phyloP scores from a whole-genome alignment of 92 coral and sea anemone genomes.

The Nematostella vectensis region DNA sequence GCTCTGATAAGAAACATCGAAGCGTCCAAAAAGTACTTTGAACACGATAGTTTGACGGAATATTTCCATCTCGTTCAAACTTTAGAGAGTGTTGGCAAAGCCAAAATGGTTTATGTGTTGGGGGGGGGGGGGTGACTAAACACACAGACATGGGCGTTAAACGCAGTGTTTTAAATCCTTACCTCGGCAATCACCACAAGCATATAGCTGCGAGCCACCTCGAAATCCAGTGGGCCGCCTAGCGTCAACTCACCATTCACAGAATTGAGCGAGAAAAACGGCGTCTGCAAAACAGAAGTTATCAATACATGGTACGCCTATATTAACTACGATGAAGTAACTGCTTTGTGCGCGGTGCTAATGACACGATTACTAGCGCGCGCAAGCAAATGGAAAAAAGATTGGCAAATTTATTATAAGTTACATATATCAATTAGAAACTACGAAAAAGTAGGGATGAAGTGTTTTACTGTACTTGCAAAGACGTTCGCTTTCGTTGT shows the following conservation, averaged over 20 bases:
- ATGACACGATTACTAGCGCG: too few relatives aligned
- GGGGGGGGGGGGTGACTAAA: neutral
- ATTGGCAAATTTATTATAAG: too few relatives aligned
- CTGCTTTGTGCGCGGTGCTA: neutral
- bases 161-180: neutral
- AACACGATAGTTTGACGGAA: neutral
- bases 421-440: too few relatives aligned
- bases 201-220: constrained; percentile 59
- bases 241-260: constrained; percentile 43
- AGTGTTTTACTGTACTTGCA: too few relatives aligned
- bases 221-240: constrained; percentile 58
- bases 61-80: too few relatives aligned
- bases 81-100: neutral
- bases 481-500: too few relatives aligned
- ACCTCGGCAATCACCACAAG: constrained; percentile 73
- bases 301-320: neutral
- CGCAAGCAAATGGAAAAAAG: too few relatives aligned
- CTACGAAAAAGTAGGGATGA: too few relatives aligned
- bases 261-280: constrained; percentile 43
- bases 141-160: neutral
- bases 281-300: constrained; percentile 49
- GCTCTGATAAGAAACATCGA: neutral
- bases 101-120: neutral
- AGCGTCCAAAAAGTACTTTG: neutral
- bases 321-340: neutral